phyloP scores from a whole-genome alignment of 2,113 vertebrate species.

The Tympanuchus pallidicinctus region DNA sequence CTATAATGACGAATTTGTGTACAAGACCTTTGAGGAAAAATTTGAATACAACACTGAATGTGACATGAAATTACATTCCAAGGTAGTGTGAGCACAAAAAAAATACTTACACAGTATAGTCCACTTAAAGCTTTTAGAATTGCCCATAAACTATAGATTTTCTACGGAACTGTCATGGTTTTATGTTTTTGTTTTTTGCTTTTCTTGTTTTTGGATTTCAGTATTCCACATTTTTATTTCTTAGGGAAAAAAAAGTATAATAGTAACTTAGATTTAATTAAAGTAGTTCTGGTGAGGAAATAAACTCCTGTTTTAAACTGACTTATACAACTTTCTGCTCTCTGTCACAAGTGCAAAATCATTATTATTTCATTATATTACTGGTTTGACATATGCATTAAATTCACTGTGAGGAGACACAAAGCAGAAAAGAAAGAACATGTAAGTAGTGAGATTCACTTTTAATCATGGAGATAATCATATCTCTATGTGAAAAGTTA shows the following conservation, averaged over 20 bases:
- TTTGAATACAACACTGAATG: neutral
- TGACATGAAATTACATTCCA: neutral
- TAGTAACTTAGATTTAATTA: too few relatives aligned
- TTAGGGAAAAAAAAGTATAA: neutral
- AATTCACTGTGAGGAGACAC: neutral
- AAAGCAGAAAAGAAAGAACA: neutral
- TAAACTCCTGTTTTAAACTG: neutral
- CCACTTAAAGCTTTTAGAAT: neutral
- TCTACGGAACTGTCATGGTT: neutral
- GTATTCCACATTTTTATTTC: neutral
- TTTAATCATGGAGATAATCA: neutral
- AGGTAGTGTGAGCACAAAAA: neutral
- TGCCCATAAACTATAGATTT: neutral
- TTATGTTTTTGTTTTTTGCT: too few relatives aligned
- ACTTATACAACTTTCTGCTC: neutral
- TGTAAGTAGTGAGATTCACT: neutral
- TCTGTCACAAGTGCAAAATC: neutral
- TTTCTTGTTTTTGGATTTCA: too few relatives aligned
- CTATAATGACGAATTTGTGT: neutral
- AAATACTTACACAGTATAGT: neutral
- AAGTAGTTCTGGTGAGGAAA: neutral
- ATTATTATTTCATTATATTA: constrained; percentile 6
- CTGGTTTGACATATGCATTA: neutral
- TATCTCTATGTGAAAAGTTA: neutral
- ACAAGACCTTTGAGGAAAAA: neutral